phyloP scores from a whole-genome alignment of 92 coral and sea anemone species.

The Isaurus tuberculatus region DNA sequence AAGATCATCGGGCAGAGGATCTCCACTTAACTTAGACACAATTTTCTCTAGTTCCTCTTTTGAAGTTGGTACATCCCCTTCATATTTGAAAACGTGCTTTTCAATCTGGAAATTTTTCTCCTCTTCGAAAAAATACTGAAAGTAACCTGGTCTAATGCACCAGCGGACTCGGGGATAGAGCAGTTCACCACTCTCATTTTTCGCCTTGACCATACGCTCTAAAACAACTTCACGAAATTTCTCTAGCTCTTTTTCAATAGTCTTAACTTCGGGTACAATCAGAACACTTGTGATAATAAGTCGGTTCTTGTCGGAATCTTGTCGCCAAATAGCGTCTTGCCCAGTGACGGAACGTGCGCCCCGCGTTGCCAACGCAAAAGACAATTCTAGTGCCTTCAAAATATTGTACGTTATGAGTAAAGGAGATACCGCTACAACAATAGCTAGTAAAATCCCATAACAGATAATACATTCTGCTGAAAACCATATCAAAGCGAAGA shows the following conservation, averaged over 20 bases:
- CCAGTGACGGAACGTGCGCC: slow-evolving; percentile 72
- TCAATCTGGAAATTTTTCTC: slow-evolving; percentile 72
- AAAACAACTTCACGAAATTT: slow-evolving; percentile 57
- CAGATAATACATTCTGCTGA: slow-evolving; percentile 63
- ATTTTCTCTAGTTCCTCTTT: slow-evolving; percentile 78
- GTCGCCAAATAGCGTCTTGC: slow-evolving; percentile 88
- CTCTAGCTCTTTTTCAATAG: slow-evolving; percentile 55
- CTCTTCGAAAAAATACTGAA: slow-evolving; percentile 89
- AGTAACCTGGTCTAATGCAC: slow-evolving; percentile 73
- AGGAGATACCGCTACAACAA: slow-evolving; percentile 56
- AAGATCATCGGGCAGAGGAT: slow-evolving; percentile 60
- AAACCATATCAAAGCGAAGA: slow-evolving; percentile 45
- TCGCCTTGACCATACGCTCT: slow-evolving; percentile 69
- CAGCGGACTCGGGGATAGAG: slow-evolving; percentile 67
- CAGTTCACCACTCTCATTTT: slow-evolving; percentile 63
- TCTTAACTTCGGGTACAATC: slow-evolving; percentile 32
- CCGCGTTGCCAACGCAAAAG: slow-evolving; percentile 39
- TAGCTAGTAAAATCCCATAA: slow-evolving; percentile 40
- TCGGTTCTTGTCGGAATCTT: slow-evolving; percentile 69
- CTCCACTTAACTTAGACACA: slow-evolving; percentile 69
- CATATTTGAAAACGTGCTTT: slow-evolving; percentile 79
- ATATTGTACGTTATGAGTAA: slow-evolving; percentile 55
- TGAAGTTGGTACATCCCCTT: slow-evolving; percentile 76
- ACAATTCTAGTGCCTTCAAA: slow-evolving; percentile 69
- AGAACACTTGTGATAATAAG: slow-evolving; percentile 67